Base-by-base conservation (phyloP, 2,888 invertebrate species). In the Brachylomia viminalis region DNA sequence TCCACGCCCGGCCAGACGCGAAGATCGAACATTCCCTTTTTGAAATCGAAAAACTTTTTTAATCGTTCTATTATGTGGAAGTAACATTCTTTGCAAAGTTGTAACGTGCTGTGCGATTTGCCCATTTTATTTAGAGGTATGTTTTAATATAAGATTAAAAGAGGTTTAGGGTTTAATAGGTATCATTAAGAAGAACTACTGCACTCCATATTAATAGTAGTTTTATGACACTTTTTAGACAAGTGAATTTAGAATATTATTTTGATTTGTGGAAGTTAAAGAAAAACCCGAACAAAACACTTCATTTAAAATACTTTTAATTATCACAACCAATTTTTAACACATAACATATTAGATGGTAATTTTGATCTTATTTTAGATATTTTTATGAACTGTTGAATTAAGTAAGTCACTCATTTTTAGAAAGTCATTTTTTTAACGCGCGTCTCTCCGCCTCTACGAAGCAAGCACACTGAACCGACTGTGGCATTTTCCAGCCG, bases 1-100 rank as follows among this genome's bases (percentile, higher is more conserved):
- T 99, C 99, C 17, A 98, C 98, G 67, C 98, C 98, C 0, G 99
- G 98, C 99, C 99, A 99, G 45, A 99, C 98, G 82, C 98, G 97
- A 56, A 99, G 96, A 93, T 99, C 99, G 92, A 98, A 97, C 97
- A 98, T 98, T 11, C 99, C 98, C 97, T 97, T 93, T 87, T 87
- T 89, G 27, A 75, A 80, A 71, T 90, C 87, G 85, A 90, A 90
- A 88, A 91, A 80, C 82, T 86, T 89, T 83, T 91, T 93, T 33
- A 95, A 70, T 54, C 87, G 85, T 66, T 81, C 72, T 66, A 91
- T 80, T 5, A 95, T 38, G 11, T 86, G 87, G 38, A 89, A 4
- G 76, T 91, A 92, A 75, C 87, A 92, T 65, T 88, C 90, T 69
- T 90, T 90, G 80, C 92, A 93, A 5, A 88, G 47, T 8, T 88